phyloP scores from a whole-genome alignment of 2,113 vertebrate species.

The Hemibagrus wyckioides region DNA sequence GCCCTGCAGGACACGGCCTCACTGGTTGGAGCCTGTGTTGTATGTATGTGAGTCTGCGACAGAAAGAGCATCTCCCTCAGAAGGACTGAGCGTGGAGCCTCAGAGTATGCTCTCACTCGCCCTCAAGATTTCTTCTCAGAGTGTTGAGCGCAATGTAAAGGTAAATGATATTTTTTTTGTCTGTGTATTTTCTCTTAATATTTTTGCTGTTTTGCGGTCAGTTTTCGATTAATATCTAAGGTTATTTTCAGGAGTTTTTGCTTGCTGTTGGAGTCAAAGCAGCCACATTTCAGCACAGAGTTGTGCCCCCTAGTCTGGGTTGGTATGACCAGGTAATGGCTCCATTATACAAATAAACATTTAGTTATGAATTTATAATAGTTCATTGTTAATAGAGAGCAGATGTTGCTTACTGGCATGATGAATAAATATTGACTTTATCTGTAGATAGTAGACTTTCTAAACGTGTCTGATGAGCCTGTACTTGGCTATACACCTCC shows the following conservation, averaged over 20 bases:
- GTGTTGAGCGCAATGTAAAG: constrained; percentile 88
- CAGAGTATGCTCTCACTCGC: constrained; percentile 92
- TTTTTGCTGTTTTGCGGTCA: background rate
- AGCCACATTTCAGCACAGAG: constrained; percentile 89
- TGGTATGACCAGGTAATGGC: constrained; percentile 93
- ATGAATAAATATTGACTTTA: constrained; percentile 28
- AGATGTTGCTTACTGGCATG: background rate
- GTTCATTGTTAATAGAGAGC: background rate
- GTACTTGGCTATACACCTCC: constrained; percentile 95
- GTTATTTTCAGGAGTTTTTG: constrained; percentile 83
- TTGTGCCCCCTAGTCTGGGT: constrained; percentile 83
- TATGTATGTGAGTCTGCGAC: constrained; percentile 84
- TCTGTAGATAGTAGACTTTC: constrained; percentile 88
- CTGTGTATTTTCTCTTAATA: background rate
- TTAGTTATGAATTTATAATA: background rate
- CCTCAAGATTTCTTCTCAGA: constrained; percentile 89
- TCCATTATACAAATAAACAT: background rate
- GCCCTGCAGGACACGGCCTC: constrained; percentile 84
- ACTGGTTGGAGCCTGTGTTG: constrained; percentile 92
- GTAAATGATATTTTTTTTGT: constrained; percentile 59
- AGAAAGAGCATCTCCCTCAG: constrained; percentile 73
- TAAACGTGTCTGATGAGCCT: constrained; percentile 95
- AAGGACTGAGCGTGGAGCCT: constrained; percentile 82
- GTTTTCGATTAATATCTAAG: background rate
- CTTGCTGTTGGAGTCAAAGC: constrained; percentile 90